Percentiles rank a stretch among this genome's conserved stretches.
Evolutionary conservation across 53 echinoderm and acorn worm genomes (phyloP).

Genomic region (Stichopus horrens): DNA sequence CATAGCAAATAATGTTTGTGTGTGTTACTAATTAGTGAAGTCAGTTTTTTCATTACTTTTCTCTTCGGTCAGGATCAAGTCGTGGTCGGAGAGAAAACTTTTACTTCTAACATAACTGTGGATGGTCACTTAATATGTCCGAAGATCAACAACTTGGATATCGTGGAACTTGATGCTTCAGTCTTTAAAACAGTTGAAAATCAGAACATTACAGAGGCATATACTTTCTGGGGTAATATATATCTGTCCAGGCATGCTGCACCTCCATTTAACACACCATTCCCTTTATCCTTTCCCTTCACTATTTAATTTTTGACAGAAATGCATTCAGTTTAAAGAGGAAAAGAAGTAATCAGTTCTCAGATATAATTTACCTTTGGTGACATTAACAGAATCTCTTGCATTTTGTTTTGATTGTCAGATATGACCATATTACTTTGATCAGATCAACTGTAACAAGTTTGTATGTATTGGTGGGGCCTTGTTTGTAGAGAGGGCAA

Average conservation of each 20-base stretch:
- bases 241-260: neutral
- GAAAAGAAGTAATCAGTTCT: too few relatives aligned
- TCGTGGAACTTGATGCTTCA: conserved; percentile 58
- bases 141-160: conserved; percentile 61
- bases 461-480: too few relatives aligned
- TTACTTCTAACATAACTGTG: conserved; percentile 34
- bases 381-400: too few relatives aligned
- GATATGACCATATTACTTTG: too few relatives aligned
- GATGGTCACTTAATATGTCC: conserved; percentile 6
- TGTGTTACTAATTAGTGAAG: neutral
- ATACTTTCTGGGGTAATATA: conserved; percentile 61
- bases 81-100: conserved; percentile 55
- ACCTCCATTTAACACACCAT: neutral
- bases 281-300: neutral
- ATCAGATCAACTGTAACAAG: too few relatives aligned
- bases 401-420: too few relatives aligned
- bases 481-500: too few relatives aligned
- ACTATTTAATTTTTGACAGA: too few relatives aligned
- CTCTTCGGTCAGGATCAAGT: conserved; percentile 57
- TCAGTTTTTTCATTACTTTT: neutral
- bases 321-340: too few relatives aligned
- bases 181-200: conserved; percentile 56
- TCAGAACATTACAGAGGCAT: conserved; percentile 48
- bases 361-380: too few relatives aligned
- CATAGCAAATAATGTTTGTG: neutral